Evolutionary conservation across 2,888 invertebrate genomes (phyloP), one percentile per base, ranked within the genome.

Genomic region (Cremastobaeus sp.): DNA sequence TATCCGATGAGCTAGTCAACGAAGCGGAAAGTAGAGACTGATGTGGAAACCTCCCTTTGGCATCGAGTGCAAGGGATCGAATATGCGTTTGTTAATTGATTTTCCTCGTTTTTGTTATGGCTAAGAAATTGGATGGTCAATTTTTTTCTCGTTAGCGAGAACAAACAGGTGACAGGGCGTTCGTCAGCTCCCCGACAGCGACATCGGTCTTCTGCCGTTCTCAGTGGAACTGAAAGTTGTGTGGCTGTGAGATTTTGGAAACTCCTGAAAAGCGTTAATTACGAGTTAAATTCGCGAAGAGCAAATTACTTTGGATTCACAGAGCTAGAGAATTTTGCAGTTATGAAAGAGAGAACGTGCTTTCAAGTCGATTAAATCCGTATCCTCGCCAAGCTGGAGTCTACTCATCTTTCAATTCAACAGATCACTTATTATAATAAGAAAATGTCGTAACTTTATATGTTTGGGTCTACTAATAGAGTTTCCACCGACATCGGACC

Each of bases 1-100:
- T 82, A 81, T 80, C 78, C 76, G 79, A 76, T 77, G 76, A 75
- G 74, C 52, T 21, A 45, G 60, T 35, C 81, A 80, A 68, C 81
- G 78, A 84, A 84, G 82, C 81, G 83, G 81, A 84, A 85, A 81
- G 83, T 82, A 81, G 77, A 80, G 80, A 81, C 78, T 76, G 79
- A 78, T 79, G 79, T 77, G 76, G 68, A 74, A 76, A 70, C 59
- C 70, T 71, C 59, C 59, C 75, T 74, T 70, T 54, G 68, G 37
- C 69, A 32, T 70, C 50, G 48, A 52, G 57, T 14, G 66, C 68
- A 75, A 68, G 62, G 65, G 62, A 57, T 54, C 52, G 73, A 41
- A 55, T 72, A 48, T 50, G 77, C 50, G 73, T 76, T 76, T 77
- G 73, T 76, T 77, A 78, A 81, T 81, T 78, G 78, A 79, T 78